phyloP scores from a whole-genome alignment of 2,113 vertebrate genomes.

The Rostratula benghalensis region DNA sequence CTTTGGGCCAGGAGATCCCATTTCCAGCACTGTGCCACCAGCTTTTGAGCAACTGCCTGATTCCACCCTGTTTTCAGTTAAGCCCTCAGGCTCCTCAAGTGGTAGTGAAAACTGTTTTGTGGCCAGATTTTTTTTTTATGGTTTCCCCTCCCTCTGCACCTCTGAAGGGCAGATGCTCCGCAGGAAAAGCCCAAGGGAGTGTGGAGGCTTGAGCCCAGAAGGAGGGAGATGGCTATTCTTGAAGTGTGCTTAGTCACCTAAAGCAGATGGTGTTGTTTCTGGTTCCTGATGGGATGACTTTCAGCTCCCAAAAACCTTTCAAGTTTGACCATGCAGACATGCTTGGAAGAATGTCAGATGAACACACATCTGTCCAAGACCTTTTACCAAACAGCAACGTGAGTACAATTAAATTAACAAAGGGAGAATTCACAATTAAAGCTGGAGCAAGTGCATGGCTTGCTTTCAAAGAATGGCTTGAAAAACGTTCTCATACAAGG shows the following conservation, averaged over 20 bases:
- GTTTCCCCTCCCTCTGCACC: constrained; percentile 27
- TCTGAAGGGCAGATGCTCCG: constrained; percentile 13
- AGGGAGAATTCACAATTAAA: constrained; percentile 35
- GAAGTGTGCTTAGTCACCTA: constrained; percentile 38
- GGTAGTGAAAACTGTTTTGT: neutral
- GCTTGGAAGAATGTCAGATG: constrained; percentile 62
- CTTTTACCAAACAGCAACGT: constrained; percentile 44
- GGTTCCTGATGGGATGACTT: constrained; percentile 48
- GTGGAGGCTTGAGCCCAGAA: neutral
- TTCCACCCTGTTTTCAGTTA: neutral
- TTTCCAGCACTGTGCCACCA: neutral
- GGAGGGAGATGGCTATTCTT: constrained; percentile 12
- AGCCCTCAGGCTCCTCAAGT: neutral
- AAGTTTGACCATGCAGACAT: constrained; percentile 49
- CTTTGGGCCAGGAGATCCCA: neutral
- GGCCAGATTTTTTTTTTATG: neutral
- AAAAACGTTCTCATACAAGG: neutral
- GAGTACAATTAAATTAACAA: constrained; percentile 62
- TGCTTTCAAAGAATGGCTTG: constrained; percentile 27
- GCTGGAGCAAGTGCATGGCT: constrained; percentile 26
- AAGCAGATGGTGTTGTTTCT: constrained; percentile 59
- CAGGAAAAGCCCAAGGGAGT: neutral
- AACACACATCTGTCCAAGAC: constrained; percentile 62
- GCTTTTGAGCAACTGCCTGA: neutral
- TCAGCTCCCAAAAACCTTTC: constrained; percentile 59